Percentiles rank a stretch among this genome's conserved stretches.
These are phyloP conservation scores for Lordiphosa clarofinis DNA, from an alignment of 1,140 invertebrate genomes.

Conservation along the genomic window DNA sequence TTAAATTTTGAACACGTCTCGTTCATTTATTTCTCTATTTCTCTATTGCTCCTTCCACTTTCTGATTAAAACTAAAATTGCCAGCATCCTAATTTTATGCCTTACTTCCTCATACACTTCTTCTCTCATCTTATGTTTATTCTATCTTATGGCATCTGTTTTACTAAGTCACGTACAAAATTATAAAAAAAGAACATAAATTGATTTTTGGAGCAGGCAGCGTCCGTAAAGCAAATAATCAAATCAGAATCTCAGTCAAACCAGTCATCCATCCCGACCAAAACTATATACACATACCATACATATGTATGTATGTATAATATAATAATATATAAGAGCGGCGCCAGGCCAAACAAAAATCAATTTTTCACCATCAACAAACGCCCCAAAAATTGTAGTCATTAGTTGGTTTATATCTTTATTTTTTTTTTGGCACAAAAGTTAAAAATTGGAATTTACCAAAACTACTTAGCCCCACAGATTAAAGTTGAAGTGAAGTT, in stretches of 20 bases:
- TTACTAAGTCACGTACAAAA: constrained; percentile 56
- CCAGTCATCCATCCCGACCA: constrained; percentile 21
- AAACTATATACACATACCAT: constrained; percentile 5
- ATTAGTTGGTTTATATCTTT: constrained; percentile 41
- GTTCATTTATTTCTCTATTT: constrained; percentile 5
- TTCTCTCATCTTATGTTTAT: neutral
- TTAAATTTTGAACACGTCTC: neutral
- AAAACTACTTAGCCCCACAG: constrained; percentile 50
- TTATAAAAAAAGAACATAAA: constrained; percentile 49
- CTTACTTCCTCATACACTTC: neutral
- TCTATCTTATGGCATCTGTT: constrained; percentile 18
- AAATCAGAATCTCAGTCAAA: constrained; percentile 40
- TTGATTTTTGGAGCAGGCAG: constrained; percentile 54
- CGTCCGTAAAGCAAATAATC: constrained; percentile 62
- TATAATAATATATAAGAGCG: constrained; percentile 28
- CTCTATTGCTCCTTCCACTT: neutral
- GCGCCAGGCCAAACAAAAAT: constrained; percentile 46
- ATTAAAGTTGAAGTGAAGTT: constrained; percentile 26
- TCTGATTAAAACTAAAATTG: too few relatives aligned
- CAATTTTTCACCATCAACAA: constrained; percentile 41
- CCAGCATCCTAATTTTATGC: neutral
- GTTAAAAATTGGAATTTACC: constrained; percentile 43
- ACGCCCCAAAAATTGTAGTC: constrained; percentile 71
- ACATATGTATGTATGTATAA: constrained; percentile 3
- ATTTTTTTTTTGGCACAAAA: constrained; percentile 19